Percentiles rank a stretch among this genome's conserved stretches.
Evolutionary conservation across 2,888 invertebrate species (phyloP).

Genomic region (Campoplex nolae): DNA sequence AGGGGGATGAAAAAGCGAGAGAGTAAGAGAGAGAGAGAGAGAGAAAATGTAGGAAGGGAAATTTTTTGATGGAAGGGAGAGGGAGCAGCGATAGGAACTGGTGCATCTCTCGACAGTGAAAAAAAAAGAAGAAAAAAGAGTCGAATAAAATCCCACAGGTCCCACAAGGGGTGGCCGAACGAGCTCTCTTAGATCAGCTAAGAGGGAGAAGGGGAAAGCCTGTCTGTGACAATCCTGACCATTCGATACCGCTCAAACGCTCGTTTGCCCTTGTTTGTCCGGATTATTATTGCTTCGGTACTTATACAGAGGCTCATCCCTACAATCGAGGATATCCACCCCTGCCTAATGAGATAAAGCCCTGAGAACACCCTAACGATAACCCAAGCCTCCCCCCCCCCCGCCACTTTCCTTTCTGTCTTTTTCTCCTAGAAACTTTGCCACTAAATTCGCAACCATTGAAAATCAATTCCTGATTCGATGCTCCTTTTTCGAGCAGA

Average conservation of each 20-base stretch:
- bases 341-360: constrained; percentile 73
- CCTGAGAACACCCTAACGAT: background rate
- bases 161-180: constrained; percentile 70
- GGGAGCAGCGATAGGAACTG: constrained; percentile 18
- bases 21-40: constrained; percentile 45
- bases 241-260: constrained; percentile 82
- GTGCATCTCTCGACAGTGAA: constrained; percentile 8
- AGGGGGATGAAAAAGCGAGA: constrained; percentile 45
- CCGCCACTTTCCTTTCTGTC: no score
- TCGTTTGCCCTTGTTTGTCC: constrained; percentile 83
- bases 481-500: background rate
- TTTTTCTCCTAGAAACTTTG: background rate
- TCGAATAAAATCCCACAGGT: constrained; percentile 77
- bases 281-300: constrained; percentile 78
- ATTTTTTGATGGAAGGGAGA: constrained; percentile 16
- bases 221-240: constrained; percentile 77
- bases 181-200: constrained; percentile 61
- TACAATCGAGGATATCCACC: constrained; percentile 6
- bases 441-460: background rate
- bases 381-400: background rate
- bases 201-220: constrained; percentile 65
- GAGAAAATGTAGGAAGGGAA: no score
- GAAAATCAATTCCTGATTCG: background rate
- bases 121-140: constrained; percentile 22
- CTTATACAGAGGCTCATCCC: constrained; percentile 65